Evolutionary conservation across 2,888 invertebrate genomes (phyloP).

Genomic region (Chymomyza amoena): DNA sequence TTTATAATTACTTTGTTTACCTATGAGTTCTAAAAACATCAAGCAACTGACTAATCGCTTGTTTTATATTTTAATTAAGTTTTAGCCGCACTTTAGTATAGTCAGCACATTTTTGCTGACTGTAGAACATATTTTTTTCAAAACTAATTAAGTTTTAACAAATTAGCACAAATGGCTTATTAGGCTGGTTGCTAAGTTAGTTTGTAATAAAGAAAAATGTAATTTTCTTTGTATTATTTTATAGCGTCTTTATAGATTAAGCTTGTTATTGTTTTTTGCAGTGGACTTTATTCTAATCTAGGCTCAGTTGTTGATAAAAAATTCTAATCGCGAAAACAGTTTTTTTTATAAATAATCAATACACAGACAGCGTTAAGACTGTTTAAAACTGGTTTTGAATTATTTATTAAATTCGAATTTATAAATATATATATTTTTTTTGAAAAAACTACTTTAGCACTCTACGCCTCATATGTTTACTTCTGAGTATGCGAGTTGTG

Average conservation of each 20-base stretch:
- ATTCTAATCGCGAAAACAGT: constrained; percentile 34
- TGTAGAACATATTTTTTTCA: background rate
- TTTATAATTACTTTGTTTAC: too few species aligned
- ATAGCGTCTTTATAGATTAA: background rate
- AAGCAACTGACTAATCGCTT: background rate
- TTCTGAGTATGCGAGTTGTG: constrained; percentile 17
- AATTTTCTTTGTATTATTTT: too few species aligned
- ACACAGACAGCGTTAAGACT: background rate
- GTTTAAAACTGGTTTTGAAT: constrained; percentile 44
- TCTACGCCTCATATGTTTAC: constrained; percentile 11
- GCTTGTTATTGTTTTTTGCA: background rate
- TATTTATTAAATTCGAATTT: constrained; percentile 22
- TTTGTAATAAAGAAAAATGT: too few species aligned
- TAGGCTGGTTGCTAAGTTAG: too few species aligned
- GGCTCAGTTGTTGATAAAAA: constrained; percentile 29
- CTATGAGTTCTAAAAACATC: too few species aligned
- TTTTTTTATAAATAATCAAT: background rate
- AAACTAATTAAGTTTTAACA: background rate
- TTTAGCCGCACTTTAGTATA: background rate
- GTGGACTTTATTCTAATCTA: background rate
- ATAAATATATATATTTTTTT: background rate
- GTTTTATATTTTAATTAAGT: background rate
- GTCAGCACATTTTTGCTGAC: background rate
- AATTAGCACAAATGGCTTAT: too few species aligned
- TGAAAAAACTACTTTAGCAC: constrained; percentile 13